These are phyloP conservation scores for Eptatretus burgeri DNA, from an alignment of 2,113 vertebrate genomes.

Conservation along the genomic window DNA sequence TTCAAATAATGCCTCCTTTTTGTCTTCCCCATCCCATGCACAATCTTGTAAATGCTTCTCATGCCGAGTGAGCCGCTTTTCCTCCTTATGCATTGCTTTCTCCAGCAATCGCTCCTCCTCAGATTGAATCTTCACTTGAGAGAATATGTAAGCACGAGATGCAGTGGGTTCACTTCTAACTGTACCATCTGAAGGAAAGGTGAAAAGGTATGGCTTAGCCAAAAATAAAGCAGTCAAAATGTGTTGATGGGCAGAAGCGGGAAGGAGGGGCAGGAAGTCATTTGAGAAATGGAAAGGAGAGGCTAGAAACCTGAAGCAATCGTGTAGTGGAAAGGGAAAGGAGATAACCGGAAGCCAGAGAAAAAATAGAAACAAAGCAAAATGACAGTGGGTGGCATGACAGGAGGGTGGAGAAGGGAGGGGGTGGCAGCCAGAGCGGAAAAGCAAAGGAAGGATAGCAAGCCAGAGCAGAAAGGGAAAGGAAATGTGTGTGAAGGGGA, in stretches of 20 bases:
- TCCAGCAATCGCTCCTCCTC: constrained; percentile 69
- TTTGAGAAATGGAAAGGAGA: not conserved
- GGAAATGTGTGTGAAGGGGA: too few relatives aligned
- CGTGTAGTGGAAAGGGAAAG: not conserved
- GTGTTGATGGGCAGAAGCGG: not conserved
- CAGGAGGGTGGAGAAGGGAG: too few relatives aligned
- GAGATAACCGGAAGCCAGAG: too few relatives aligned
- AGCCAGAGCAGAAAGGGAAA: too few relatives aligned
- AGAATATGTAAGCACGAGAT: constrained; percentile 21
- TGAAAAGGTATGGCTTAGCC: constrained; percentile 25
- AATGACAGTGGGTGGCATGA: too few relatives aligned
- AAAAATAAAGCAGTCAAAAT: constrained; percentile 3
- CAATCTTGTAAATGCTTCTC: constrained; percentile 46
- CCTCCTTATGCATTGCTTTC: constrained; percentile 58
- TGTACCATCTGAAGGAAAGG: constrained; percentile 21
- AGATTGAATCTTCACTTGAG: constrained; percentile 83
- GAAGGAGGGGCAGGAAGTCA: not conserved
- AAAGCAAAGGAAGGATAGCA: too few relatives aligned
- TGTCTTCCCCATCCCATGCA: constrained; percentile 24
- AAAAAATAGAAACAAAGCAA: too few relatives aligned
- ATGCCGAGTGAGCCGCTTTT: constrained; percentile 44
- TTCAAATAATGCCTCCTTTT: constrained; percentile 31
- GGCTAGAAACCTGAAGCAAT: not conserved
- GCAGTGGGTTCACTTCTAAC: too few relatives aligned
- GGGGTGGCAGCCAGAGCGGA: too few relatives aligned